These are phyloP conservation scores for Oscheius sp. DNA, from an alignment of 2,888 invertebrate genomes.

Conservation along the genomic window DNA sequence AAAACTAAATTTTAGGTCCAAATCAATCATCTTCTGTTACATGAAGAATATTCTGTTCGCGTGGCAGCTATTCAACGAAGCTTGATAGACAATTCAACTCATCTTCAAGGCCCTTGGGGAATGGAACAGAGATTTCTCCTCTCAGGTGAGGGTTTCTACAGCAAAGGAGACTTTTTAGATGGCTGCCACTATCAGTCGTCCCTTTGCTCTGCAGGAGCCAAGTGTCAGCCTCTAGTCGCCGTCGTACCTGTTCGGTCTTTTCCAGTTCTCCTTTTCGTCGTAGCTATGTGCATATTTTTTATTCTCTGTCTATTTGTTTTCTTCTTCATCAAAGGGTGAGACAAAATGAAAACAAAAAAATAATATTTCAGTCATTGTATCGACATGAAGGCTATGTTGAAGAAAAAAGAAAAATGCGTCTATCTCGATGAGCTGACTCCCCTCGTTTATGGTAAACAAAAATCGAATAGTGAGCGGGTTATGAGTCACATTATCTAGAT, in stretches of 20 bases:
- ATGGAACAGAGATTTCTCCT: constrained; percentile 41
- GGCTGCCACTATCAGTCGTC: constrained; percentile 62
- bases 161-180: constrained; percentile 42
- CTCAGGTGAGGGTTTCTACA: constrained; percentile 8
- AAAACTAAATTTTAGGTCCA: constrained; percentile 41
- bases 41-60: constrained; percentile 50
- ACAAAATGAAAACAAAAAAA: background rate
- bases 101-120: constrained; percentile 41
- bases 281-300: constrained; percentile 51
- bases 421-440: constrained; percentile 59
- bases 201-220: constrained; percentile 54
- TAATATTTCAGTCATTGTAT: constrained; percentile 41
- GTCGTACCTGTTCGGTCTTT: constrained; percentile 28
- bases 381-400: constrained; percentile 50
- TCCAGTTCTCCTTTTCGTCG: constrained; percentile 40
- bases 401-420: constrained; percentile 60
- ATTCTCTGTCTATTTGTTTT: constrained; percentile 48
- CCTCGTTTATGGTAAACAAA: constrained; percentile 61
- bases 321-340: constrained; percentile 54
- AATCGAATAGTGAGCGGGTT: background rate
- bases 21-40: constrained; percentile 40
- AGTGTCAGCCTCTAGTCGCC: constrained; percentile 47
- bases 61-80: constrained; percentile 43
- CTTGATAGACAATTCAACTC: constrained; percentile 41
- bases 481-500: background rate